Conservation (phyloP, 2,113 vertebrate species). For the Eonycteris spelaea region DNA sequence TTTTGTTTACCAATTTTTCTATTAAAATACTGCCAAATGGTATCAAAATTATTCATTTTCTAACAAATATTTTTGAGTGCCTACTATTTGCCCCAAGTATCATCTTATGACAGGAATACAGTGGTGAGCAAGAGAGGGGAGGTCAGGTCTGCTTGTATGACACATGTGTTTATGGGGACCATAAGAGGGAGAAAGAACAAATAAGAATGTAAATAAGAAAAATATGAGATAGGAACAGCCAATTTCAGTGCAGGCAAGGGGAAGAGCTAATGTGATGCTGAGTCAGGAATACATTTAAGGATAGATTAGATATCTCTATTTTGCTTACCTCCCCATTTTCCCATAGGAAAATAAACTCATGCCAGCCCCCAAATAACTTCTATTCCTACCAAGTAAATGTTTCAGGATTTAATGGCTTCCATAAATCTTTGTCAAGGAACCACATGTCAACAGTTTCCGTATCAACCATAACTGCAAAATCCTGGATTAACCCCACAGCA, state of each 20-base stretch:
- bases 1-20: neutral
- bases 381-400: neutral
- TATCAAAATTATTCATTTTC: neutral
- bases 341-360: neutral
- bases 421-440: constrained; percentile 15
- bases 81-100: neutral
- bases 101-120: neutral
- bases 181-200: neutral
- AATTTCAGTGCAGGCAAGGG: neutral
- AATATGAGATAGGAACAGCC: neutral
- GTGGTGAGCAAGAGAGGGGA: neutral
- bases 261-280: accelerated
- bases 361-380: neutral
- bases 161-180: neutral
- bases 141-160: neutral
- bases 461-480: neutral
- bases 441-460: neutral
- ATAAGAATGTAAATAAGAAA: neutral
- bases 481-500: neutral
- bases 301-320: neutral
- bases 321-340: neutral
- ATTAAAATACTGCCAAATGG: neutral
- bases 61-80: neutral
- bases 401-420: neutral
- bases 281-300: neutral